phyloP scores from a whole-genome alignment of 2,797 vertebrate genomes.

The Mastacembelus armatus region DNA sequence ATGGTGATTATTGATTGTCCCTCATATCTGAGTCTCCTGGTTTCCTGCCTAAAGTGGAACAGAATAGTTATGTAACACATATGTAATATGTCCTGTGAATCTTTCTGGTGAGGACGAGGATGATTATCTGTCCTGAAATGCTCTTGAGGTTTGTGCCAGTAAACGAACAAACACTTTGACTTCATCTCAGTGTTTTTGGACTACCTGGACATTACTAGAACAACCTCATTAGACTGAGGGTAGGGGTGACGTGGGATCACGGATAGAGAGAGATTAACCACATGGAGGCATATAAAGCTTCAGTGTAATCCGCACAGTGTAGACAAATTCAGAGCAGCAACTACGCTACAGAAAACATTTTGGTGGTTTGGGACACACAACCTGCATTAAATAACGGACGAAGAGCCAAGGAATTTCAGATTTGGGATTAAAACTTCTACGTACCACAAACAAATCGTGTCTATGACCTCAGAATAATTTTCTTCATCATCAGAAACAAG shows the following conservation, averaged over 20 bases:
- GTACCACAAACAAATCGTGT: background rate
- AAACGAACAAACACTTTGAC: slow-evolving; percentile 30
- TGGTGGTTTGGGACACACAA: slow-evolving; percentile 20
- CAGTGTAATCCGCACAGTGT: slow-evolving; percentile 70
- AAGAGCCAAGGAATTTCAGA: background rate
- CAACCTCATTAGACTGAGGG: slow-evolving; percentile 34
- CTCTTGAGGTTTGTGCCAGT: slow-evolving; percentile 17
- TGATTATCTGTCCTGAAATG: slow-evolving; percentile 51
- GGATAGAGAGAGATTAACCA: slow-evolving; percentile 82
- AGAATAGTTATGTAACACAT: slow-evolving; percentile 22
- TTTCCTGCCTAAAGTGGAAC: slow-evolving; percentile 12
- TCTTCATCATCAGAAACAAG: slow-evolving; percentile 21
- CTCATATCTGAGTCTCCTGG: background rate
- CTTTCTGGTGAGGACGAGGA: slow-evolving; percentile 34
- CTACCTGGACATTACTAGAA: slow-evolving; percentile 59
- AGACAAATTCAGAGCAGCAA: slow-evolving; percentile 64
- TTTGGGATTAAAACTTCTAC: slow-evolving; percentile 20
- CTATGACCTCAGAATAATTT: background rate
- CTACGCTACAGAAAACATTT: slow-evolving; percentile 22
- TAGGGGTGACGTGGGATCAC: slow-evolving; percentile 65
- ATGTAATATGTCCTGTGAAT: slow-evolving; percentile 52
- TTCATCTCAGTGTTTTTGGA: slow-evolving; percentile 3
- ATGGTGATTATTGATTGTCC: background rate
- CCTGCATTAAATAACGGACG: background rate
- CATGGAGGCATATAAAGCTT: slow-evolving; percentile 74